phyloP scores from a whole-genome alignment of 2,888 invertebrate species.

The Diloba caeruleocephala region DNA sequence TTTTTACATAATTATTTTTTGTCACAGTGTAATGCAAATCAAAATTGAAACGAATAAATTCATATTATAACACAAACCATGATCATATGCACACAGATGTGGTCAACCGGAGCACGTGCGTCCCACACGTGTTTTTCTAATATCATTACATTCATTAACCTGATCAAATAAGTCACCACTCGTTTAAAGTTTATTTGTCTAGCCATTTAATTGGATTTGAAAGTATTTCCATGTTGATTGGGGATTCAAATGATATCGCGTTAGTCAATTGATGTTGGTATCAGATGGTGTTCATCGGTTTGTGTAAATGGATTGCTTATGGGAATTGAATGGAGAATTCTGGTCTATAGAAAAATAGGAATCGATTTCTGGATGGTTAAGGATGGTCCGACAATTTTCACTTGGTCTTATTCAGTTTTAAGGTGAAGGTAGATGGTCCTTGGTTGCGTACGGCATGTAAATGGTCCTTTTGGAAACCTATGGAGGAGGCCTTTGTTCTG shows the following conservation, averaged over 20 bases:
- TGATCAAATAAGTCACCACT: conserved; percentile 21
- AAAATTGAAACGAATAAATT: neutral
- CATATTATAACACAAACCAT: conserved; percentile 1
- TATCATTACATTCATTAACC: conserved; percentile 10
- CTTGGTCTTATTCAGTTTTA: too few species aligned
- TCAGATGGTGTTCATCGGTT: neutral
- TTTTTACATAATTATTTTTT: too few species aligned
- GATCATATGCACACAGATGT: conserved; percentile 9
- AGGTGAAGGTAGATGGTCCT: too few species aligned
- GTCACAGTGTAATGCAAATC: neutral
- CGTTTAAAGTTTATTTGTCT: neutral
- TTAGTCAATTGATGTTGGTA: too few species aligned
- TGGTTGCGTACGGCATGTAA: too few species aligned
- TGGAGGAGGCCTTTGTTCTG: too few species aligned
- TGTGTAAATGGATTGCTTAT: too few species aligned
- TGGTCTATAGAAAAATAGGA: too few species aligned
- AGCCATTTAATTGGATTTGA: conserved; percentile 7
- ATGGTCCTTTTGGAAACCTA: too few species aligned
- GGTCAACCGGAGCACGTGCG: conserved; percentile 39
- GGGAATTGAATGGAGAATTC: too few species aligned
- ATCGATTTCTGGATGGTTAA: too few species aligned
- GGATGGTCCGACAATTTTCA: too few species aligned
- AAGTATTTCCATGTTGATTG: conserved; percentile 21
- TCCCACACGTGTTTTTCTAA: conserved; percentile 29
- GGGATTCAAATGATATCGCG: neutral